Conservation (phyloP, 30 jellyfish, hydroid and myxozoan genomes). For the Turritopsis rubra region DNA sequence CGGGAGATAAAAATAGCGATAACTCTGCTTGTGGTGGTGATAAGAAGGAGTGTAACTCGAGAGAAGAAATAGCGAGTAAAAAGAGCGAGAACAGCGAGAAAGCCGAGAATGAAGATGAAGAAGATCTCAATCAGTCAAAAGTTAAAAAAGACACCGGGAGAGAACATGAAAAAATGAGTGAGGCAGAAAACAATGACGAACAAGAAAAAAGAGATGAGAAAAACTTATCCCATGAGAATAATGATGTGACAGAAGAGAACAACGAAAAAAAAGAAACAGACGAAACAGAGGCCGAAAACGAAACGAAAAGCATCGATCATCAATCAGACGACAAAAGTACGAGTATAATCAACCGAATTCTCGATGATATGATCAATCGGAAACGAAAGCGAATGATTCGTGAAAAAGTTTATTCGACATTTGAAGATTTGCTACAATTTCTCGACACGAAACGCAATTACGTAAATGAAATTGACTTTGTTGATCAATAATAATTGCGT, state of each 20-base stretch:
- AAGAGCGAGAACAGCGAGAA: neutral
- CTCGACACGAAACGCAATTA: neutral
- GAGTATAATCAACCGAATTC: neutral
- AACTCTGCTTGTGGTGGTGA: neutral
- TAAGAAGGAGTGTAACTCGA: neutral
- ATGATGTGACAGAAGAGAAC: neutral
- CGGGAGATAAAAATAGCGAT: neutral
- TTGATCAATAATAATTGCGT: neutral
- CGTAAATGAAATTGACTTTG: neutral
- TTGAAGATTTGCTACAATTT: neutral
- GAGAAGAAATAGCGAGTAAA: neutral
- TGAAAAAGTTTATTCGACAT: neutral
- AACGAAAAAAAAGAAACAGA: slow-evolving; percentile 9
- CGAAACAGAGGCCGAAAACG: neutral
- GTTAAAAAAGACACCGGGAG: neutral
- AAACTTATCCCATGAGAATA: neutral
- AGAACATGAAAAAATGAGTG: neutral
- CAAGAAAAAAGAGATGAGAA: neutral
- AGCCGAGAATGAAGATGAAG: neutral
- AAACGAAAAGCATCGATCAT: neutral
- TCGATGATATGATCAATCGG: neutral
- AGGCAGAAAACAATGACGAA: neutral
- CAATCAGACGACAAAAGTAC: neutral
- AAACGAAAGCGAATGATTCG: neutral
- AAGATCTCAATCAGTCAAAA: neutral